A percentile compares a stretch with the other conserved stretches of the same genome.
Evolutionary conservation across 1,140 invertebrate genomes (phyloP).

Genomic region (Lineus longissimus): DNA sequence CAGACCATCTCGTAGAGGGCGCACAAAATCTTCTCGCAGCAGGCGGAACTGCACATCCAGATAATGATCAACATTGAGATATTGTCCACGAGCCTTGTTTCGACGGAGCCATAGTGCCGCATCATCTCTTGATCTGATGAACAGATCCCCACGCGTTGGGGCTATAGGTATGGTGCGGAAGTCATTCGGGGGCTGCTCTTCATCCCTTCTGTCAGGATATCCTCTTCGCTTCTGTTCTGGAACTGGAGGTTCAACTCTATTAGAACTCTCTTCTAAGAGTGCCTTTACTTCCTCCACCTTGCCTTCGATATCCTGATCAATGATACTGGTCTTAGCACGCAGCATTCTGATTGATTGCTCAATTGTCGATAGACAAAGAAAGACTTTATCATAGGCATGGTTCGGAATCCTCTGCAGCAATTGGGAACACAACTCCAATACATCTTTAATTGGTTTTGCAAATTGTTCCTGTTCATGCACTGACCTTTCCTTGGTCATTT

Average conservation of each 20-base stretch:
- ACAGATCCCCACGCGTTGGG: constrained; percentile 38
- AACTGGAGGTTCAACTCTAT: not conserved
- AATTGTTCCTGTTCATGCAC: not conserved
- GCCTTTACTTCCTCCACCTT: not conserved
- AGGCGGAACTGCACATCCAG: constrained; percentile 73
- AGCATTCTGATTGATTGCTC: not conserved
- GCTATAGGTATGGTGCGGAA: constrained; percentile 43
- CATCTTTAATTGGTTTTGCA: not conserved
- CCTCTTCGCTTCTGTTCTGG: not conserved
- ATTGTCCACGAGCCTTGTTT: constrained; percentile 63
- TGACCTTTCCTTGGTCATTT: not conserved
- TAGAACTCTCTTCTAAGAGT: not conserved
- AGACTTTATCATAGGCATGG: not conserved
- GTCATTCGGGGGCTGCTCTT: constrained; percentile 35
- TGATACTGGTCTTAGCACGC: not conserved
- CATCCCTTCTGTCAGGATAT: not conserved
- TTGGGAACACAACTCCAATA: not conserved
- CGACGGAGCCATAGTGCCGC: constrained; percentile 56
- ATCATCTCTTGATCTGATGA: constrained; percentile 11
- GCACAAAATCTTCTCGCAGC: constrained; percentile 66
- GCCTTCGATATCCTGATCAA: not conserved
- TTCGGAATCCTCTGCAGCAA: not conserved
- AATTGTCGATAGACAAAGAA: not conserved
- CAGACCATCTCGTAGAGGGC: constrained; percentile 53
- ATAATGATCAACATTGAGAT: constrained; percentile 66